Conservation (phyloP, 1,140 invertebrate species). For the Rhyzopertha dominica region DNA sequence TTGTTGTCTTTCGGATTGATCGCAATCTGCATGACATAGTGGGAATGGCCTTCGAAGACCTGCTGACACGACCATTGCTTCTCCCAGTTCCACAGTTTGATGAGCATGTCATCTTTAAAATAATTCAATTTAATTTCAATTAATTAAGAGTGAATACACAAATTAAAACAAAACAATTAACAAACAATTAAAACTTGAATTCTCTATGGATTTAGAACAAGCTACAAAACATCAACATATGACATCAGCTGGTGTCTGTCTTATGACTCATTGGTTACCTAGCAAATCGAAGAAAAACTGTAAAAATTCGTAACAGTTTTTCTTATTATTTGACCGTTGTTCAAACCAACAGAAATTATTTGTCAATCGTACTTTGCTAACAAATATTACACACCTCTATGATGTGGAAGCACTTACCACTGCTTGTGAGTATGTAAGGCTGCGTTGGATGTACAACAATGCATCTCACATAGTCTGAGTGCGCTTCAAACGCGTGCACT, state of each 20-base stretch:
- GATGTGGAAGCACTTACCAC: constrained; percentile 61
- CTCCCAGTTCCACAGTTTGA: constrained; percentile 99
- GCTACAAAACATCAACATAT: constrained; percentile 10
- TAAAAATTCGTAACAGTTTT: too few species aligned
- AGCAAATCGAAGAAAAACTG: too few species aligned
- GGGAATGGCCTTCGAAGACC: constrained; percentile 96
- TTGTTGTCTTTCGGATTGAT: constrained; percentile 99
- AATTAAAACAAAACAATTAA: background rate
- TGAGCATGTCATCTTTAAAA: constrained; percentile 91
- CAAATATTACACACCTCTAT: too few species aligned
- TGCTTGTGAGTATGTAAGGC: constrained; percentile 93
- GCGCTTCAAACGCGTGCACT: constrained; percentile 94
- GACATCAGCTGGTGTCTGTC: too few species aligned
- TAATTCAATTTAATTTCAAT: constrained; percentile 15
- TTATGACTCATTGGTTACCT: too few species aligned
- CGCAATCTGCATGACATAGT: constrained; percentile 99
- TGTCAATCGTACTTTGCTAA: too few species aligned
- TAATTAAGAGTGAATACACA: constrained; percentile 5
- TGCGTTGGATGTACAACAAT: constrained; percentile 97
- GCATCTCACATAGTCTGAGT: constrained; percentile 96
- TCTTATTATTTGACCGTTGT: too few species aligned
- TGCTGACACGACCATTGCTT: constrained; percentile 96
- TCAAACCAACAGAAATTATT: too few species aligned
- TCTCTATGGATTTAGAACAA: background rate
- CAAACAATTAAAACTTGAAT: background rate